These are phyloP conservation scores for Ammodytes dubius DNA, from an alignment of 2,113 vertebrate species.

Conservation along the genomic window DNA sequence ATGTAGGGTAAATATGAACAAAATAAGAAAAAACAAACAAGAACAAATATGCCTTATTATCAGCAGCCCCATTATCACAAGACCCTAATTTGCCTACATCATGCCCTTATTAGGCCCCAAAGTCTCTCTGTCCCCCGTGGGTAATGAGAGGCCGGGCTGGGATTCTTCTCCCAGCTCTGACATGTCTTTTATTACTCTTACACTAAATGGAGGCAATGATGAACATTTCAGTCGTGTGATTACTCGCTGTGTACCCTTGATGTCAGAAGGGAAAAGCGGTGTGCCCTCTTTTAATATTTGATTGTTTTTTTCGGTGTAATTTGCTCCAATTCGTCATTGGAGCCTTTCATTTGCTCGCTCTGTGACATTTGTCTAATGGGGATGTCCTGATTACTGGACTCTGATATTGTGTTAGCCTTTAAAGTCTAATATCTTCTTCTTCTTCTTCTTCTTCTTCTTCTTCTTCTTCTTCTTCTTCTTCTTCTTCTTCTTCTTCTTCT, in stretches of 20 bases:
- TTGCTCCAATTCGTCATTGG: conserved; percentile 88
- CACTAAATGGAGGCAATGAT: conserved; percentile 88
- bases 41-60: conserved; percentile 83
- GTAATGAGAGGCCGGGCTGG: conserved; percentile 81
- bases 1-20: conserved; percentile 74
- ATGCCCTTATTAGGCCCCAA: conserved; percentile 80
- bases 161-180: conserved; percentile 74
- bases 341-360: conserved; percentile 79
- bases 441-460: too few relatives aligned
- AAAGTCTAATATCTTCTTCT: conserved; percentile 73
- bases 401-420: conserved; percentile 78
- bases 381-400: conserved; percentile 80
- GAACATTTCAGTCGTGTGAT: conserved; percentile 80
- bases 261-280: conserved; percentile 79
- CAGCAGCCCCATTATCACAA: conserved; percentile 81
- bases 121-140: conserved; percentile 73
- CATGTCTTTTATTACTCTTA: conserved; percentile 87
- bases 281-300: conserved; percentile 88
- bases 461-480: too few relatives aligned
- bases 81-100: conserved; percentile 82
- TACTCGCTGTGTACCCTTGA: conserved; percentile 82
- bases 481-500: too few relatives aligned
- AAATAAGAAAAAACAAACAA: conserved; percentile 84
- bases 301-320: conserved; percentile 85
- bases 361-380: conserved; percentile 81